Base-by-base conservation (phyloP, 2,888 invertebrate genomes). In the Andricus curvator region DNA sequence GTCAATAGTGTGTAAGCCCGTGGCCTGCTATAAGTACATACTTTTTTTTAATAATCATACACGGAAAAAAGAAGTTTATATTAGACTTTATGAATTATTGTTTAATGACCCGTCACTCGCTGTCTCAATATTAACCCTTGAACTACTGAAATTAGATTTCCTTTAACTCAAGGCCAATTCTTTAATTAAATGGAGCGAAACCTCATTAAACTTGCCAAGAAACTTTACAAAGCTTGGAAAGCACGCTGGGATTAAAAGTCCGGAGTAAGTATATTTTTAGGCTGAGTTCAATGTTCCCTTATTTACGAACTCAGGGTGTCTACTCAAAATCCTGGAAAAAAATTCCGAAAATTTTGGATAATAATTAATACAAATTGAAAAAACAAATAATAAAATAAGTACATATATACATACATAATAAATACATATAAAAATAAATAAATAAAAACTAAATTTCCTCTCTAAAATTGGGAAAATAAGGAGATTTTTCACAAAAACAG, bases 121-220 rank as follows among this genome's bases (percentile, higher is more conserved):
- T 51, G 5, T 51, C 20, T 51, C 79, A 78, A 22, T 20, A 20
- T 20, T 51, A 51, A 51, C 6, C 51, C 51, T 51, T 51, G 20
- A 20, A 51, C 6, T 17, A 51, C 20, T 51, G 6, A 22, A 44
- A 22, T 67, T 41, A 41, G 44, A 37, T 67, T 67, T n/a, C 22
- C 41, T 41, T 67, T 67, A 41, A 4, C 13, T 44, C 67, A 67
- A 44, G 41, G 37, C 6, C 67, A 41, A 67, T 9, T 22, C 44
- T 67, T 67, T 67, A 67, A 67, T 41, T 22, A 67, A 67, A 67
- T 67, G 2, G 68, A 44, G 25, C 48, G 25, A 68, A 44, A 25
- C 68, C 68, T 68, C 25, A 68, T 68, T 68, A 68, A 68, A 48
- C 17, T 41, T 48, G 15, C 68, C n/a, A 44, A n/a, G 17, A 66